Conservation (phyloP, 2,888 invertebrate species). For the Mimas tiliae region DNA sequence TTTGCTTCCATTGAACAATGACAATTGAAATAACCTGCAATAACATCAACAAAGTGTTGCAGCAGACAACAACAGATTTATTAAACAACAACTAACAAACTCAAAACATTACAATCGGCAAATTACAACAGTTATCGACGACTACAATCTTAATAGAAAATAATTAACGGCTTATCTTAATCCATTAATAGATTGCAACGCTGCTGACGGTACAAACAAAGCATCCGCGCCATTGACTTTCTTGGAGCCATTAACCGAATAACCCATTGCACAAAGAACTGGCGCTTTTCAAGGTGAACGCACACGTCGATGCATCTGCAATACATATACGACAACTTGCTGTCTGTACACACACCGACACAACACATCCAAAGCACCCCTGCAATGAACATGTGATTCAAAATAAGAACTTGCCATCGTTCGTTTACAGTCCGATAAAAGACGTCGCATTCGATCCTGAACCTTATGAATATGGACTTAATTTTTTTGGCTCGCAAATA, state of each 20-base stretch:
- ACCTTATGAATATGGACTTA: constrained; percentile 42
- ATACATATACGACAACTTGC: constrained; percentile 21
- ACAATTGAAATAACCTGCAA: not conserved
- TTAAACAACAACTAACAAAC: not conserved
- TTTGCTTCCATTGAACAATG: not conserved
- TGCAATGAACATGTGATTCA: constrained; percentile 67
- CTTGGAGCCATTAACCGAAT: constrained; percentile 85
- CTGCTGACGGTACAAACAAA: constrained; percentile 67
- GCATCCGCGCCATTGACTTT: constrained; percentile 83
- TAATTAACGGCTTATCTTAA: constrained; percentile 28
- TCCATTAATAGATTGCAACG: constrained; percentile 25
- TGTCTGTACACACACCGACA: constrained; percentile 37
- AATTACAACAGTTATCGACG: constrained; percentile 1
- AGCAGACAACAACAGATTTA: constrained; percentile 5
- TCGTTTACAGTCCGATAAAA: constrained; percentile 31
- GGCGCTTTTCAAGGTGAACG: constrained; percentile 83
- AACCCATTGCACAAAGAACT: constrained; percentile 85
- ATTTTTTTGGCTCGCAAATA: constrained; percentile 30
- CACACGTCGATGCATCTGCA: constrained; percentile 56
- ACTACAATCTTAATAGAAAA: constrained; percentile 13
- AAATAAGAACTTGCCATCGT: constrained; percentile 66
- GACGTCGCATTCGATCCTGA: constrained; percentile 36
- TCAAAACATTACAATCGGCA: not conserved
- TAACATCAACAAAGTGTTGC: not conserved
- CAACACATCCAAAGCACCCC: constrained; percentile 39